Base-by-base conservation (phyloP, 2,888 invertebrate genomes). In the Stramonita haemastoma region DNA sequence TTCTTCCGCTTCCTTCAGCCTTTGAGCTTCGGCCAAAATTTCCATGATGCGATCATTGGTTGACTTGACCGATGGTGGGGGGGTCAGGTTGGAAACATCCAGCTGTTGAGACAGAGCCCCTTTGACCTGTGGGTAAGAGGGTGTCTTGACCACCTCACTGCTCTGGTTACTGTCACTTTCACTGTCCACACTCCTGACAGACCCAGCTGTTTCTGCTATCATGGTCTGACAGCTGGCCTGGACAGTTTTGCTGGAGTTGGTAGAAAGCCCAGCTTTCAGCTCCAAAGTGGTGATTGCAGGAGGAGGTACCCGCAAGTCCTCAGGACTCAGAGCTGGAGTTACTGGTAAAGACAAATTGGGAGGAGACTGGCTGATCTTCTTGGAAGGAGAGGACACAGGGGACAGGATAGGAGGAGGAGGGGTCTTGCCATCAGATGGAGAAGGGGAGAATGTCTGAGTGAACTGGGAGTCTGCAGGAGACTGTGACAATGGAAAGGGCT, bases 11-110 rank as follows among this genome's bases (percentile, higher is more conserved):
- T 84, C 84, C 77, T 89, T 70, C 85, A 89, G 56, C 6, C 87
- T 86, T n/a, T 87, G 87, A 19, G 91, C 90, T 57, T 87, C 84
- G 13, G 90, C 90, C 57, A 91, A 29, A 36, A 91, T 91, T 46
- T 90, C 89, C 73, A 66, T 73, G 26, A 91, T 89, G 0, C 87
- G 85, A 15, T 79, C 77, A 22, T 91, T 90, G 29, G 89, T 85
- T 6, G 84, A 73, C 77, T 73, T 89, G n/a, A 89, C 36, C 15
- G n/a, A 46, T n/a, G 36, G n/a, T 29, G 83, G 89, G 22, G 46
- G 56, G 6, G 85, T 36, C 1, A 70, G 77, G 22, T 85, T 85
- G 13, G 88, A 88, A 29, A 79, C 22, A 60, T 88, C 83, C 81
- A 83, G 17, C 87, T 87, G 87, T 19, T 77, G 34, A n/a, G 73